A percentile compares a stretch with the other conserved stretches of the same genome.
Evolutionary conservation across 1,140 invertebrate genomes (phyloP).

Genomic region (Rhagoletis pomonella): DNA sequence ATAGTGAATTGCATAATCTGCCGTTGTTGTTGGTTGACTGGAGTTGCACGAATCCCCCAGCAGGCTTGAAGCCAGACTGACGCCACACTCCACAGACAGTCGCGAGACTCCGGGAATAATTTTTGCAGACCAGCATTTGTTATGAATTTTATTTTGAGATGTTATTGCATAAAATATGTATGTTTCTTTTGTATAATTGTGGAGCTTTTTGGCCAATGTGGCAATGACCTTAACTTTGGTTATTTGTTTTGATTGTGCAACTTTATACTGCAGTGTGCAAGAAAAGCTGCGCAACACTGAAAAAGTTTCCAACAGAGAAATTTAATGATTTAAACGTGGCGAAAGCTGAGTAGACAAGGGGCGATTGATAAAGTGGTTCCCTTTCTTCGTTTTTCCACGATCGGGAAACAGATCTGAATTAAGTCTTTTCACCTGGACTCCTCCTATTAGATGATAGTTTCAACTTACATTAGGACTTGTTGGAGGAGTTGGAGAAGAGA

Average conservation of each 20-base stretch:
- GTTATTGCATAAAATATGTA: constrained; percentile 1
- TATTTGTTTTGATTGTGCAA: not conserved
- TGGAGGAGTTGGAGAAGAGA: too few species aligned
- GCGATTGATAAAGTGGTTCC: too few species aligned
- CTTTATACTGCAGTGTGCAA: too few species aligned
- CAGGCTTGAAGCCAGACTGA: constrained; percentile 38
- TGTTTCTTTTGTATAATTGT: not conserved
- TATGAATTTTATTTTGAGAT: not conserved
- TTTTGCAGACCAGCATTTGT: not conserved
- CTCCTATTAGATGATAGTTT: too few species aligned
- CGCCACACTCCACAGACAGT: not conserved
- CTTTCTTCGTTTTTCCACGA: too few species aligned
- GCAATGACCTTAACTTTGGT: constrained; percentile 10
- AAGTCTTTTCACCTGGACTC: too few species aligned
- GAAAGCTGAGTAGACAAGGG: too few species aligned
- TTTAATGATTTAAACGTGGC: too few species aligned
- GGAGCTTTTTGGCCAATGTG: not conserved
- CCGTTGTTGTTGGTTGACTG: not conserved
- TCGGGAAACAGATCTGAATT: too few species aligned
- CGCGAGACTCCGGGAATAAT: not conserved
- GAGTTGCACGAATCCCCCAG: constrained; percentile 30
- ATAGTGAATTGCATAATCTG: constrained; percentile 38
- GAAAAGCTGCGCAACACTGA: too few species aligned
- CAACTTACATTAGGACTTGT: too few species aligned
- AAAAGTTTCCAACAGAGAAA: too few species aligned